Evolutionary conservation across 2,797 vertebrate species (phyloP).

Genomic region (Acridotheres tristis): DNA sequence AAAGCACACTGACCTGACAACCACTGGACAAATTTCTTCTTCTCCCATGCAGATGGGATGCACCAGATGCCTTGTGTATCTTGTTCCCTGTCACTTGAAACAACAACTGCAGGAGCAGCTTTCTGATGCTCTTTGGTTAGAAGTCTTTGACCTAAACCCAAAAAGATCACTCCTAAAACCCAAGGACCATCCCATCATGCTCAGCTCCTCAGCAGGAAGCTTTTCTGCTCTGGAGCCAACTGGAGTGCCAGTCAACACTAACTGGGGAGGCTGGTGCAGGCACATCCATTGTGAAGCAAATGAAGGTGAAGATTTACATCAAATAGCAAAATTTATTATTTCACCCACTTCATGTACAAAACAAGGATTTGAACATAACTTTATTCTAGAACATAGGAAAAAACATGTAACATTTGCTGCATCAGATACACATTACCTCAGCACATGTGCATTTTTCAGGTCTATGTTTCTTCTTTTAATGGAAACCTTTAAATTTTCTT

Average conservation of each 20-base stretch:
- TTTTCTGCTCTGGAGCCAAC: neutral
- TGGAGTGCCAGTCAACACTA: neutral
- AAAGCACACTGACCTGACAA: neutral
- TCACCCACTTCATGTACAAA: neutral
- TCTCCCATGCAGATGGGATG: neutral
- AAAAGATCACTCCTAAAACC: neutral
- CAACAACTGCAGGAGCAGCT: neutral
- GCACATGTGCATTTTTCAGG: rapidly evolving
- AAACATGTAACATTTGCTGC: neutral
- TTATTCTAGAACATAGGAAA: neutral
- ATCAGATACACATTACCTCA: neutral
- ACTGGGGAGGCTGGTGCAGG: neutral
- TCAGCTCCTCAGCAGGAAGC: neutral
- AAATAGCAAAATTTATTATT: neutral
- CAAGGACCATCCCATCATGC: neutral
- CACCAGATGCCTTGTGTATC: neutral
- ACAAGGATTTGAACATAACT: neutral
- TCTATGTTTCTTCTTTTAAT: neutral
- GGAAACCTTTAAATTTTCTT: neutral
- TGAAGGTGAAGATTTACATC: neutral
- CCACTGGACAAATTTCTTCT: neutral
- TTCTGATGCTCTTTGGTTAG: neutral
- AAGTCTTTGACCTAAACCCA: neutral
- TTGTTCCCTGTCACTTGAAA: neutral
- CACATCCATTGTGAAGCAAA: neutral